phyloP scores from a whole-genome alignment of 2,113 vertebrate species.

The Anser brachyrhynchus region DNA sequence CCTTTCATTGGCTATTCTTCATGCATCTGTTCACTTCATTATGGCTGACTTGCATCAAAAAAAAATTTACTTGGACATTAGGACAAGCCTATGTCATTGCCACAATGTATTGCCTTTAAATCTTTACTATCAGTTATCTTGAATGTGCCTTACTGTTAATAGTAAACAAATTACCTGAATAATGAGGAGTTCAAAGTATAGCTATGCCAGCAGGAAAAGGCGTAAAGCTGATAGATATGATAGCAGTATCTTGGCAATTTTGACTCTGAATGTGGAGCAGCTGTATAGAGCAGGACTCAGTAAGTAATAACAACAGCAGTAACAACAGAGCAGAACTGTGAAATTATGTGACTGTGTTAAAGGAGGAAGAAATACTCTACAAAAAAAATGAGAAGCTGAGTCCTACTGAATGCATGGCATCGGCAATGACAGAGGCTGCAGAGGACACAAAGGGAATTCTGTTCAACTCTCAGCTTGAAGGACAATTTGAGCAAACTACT shows the following conservation, averaged over 20 bases:
- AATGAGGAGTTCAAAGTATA: not conserved
- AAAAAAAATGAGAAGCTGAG: not conserved
- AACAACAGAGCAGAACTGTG: not conserved
- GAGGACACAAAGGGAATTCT: not conserved
- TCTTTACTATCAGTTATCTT: not conserved
- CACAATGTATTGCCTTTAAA: not conserved
- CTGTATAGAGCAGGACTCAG: not conserved
- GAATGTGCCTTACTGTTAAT: not conserved
- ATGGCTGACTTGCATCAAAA: not conserved
- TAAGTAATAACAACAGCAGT: not conserved
- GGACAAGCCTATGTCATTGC: not conserved
- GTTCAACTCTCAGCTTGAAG: not conserved
- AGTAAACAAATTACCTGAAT: not conserved
- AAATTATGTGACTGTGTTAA: not conserved
- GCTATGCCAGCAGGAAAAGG: not conserved
- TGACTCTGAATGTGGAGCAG: not conserved
- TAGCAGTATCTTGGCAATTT: not conserved
- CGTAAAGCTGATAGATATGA: not conserved
- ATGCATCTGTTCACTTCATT: not conserved
- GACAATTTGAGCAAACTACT: not conserved
- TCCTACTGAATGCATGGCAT: not conserved
- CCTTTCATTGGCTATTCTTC: not conserved
- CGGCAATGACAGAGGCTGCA: not conserved
- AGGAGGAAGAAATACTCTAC: not conserved
- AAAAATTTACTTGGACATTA: not conserved